A percentile compares a stretch with the other conserved stretches of the same genome.
Evolutionary conservation across 2,113 vertebrate genomes (phyloP).

Genomic region (Nipponia nippon): DNA sequence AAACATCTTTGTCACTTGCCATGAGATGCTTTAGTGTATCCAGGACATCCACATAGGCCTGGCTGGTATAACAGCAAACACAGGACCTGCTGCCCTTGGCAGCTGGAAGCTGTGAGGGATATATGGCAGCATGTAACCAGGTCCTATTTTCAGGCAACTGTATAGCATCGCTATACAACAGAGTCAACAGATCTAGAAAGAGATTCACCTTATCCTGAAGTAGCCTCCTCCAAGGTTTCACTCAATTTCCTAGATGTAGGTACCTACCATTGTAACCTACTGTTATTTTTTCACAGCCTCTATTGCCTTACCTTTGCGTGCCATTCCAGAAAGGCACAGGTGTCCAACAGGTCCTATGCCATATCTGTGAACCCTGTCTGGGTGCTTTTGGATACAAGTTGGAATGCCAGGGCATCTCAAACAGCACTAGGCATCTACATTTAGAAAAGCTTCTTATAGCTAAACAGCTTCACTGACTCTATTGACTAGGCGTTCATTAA

Average conservation of each 20-base stretch:
- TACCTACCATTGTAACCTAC: neutral
- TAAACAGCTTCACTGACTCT: neutral
- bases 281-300: neutral
- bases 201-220: neutral
- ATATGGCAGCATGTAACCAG: neutral
- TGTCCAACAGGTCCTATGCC: neutral
- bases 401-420: neutral
- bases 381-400: neutral
- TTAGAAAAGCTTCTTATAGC: neutral
- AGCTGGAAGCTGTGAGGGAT: neutral
- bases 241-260: neutral
- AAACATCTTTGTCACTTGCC: neutral
- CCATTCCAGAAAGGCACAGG: neutral
- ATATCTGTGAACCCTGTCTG: neutral
- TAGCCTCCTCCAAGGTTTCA: neutral
- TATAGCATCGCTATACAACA: neutral
- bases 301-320: neutral
- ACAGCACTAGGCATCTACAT: neutral
- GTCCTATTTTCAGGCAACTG: neutral
- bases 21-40: neutral
- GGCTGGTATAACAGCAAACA: neutral
- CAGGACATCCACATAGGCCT: neutral
- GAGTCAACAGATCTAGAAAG: neutral
- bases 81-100: neutral
- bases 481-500: neutral